phyloP scores from a whole-genome alignment of 2,113 vertebrate species.

The Callithrix jacchus region DNA sequence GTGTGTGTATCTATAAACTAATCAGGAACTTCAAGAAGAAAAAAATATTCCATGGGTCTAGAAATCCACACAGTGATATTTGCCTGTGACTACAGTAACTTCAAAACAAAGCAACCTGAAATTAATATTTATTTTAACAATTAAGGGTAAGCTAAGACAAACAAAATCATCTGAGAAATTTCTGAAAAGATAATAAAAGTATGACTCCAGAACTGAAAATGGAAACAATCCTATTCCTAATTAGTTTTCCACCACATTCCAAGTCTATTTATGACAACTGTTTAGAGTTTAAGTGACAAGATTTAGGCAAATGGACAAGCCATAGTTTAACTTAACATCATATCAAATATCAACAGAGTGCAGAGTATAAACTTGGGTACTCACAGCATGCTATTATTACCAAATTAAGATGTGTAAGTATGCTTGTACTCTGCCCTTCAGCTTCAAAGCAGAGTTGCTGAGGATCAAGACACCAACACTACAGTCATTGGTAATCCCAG shows the following conservation, averaged over 20 bases:
- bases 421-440: conserved; percentile 39
- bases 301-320: conserved; percentile 62
- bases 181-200: not conserved
- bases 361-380: conserved; percentile 59
- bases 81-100: not conserved
- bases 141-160: not conserved
- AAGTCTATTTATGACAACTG: conserved; percentile 43
- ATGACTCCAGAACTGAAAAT: not conserved
- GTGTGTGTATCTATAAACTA: too few relatives aligned
- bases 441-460: conserved; percentile 65
- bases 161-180: conserved; percentile 10
- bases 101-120: conserved; percentile 29
- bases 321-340: conserved; percentile 63
- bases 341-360: conserved; percentile 65
- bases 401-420: conserved; percentile 65
- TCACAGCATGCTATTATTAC: conserved; percentile 46
- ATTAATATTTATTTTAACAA: conserved; percentile 26
- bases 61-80: not conserved
- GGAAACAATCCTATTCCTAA: not conserved
- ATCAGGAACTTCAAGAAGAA: too few relatives aligned
- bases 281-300: conserved; percentile 62
- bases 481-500: conserved; percentile 56
- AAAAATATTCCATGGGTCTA: not conserved
- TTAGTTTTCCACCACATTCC: conserved; percentile 18
- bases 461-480: conserved; percentile 57